phyloP scores from a whole-genome alignment of 2,797 vertebrate species.

The Podarcis siculus region DNA sequence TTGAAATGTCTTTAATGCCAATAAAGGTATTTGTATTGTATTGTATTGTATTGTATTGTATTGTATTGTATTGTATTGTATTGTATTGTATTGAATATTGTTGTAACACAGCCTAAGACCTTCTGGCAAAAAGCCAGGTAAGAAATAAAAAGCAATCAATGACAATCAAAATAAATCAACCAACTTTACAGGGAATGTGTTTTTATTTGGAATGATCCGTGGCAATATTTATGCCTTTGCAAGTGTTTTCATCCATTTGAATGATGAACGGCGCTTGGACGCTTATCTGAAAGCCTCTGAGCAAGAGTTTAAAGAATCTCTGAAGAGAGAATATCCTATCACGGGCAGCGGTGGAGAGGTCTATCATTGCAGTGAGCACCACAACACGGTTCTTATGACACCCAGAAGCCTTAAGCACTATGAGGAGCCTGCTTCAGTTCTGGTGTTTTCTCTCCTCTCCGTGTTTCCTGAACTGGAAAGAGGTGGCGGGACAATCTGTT shows the following conservation, averaged over 20 bases:
- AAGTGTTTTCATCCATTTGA: not conserved
- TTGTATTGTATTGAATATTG: too few species aligned
- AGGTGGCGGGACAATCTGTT: slow-evolving; percentile 11
- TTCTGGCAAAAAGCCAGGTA: too few species aligned
- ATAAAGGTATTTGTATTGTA: too few species aligned
- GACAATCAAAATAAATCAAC: not conserved
- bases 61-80: too few species aligned
- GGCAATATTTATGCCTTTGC: not conserved
- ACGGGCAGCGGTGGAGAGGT: not conserved
- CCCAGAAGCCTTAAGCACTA: accelerated
- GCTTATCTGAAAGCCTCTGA: not conserved
- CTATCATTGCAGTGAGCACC: not conserved
- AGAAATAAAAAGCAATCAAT: too few species aligned
- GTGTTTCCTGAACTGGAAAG: slow-evolving; percentile 29
- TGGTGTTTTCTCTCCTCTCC: slow-evolving; percentile 6
- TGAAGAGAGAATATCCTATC: not conserved
- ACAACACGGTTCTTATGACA: not conserved
- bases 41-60: too few species aligned
- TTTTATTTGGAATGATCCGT: slow-evolving; percentile 5
- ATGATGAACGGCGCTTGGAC: not conserved
- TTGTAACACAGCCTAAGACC: too few species aligned
- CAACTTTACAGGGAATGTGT: not conserved
- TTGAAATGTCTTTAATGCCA: too few species aligned
- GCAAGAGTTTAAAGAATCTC: not conserved
- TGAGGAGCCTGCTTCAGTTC: accelerated